A percentile compares a stretch with the other conserved stretches of the same genome.
Conservation (phyloP, 2,888 invertebrate genomes). For the Synanthedon vespiformis region DNA sequence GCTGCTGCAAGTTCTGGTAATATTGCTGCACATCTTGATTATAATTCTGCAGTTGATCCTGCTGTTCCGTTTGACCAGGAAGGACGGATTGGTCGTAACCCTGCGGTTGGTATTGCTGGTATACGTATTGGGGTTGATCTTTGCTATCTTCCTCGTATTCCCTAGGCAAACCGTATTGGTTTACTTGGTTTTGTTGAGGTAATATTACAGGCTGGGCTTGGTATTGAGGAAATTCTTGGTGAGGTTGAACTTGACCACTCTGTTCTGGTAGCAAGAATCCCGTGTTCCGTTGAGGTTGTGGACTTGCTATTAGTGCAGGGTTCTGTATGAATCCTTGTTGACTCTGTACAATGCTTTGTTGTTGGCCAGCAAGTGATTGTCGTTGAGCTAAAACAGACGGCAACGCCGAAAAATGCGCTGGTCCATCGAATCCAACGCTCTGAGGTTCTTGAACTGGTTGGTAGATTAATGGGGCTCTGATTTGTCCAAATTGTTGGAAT, state of each 20-base stretch:
- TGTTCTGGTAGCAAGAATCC: slow-evolving; percentile 3
- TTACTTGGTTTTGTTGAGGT: slow-evolving; percentile 16
- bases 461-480: slow-evolving; percentile 32
- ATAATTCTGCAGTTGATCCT: slow-evolving; percentile 8
- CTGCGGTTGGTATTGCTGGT: slow-evolving; percentile 6
- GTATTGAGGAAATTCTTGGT: slow-evolving; percentile 11
- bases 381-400: slow-evolving; percentile 51
- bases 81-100: not conserved
- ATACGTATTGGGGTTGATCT: slow-evolving; percentile 9
- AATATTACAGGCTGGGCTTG: slow-evolving; percentile 7
- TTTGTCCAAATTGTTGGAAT: slow-evolving; percentile 31
- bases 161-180: slow-evolving; percentile 6
- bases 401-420: slow-evolving; percentile 47
- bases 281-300: slow-evolving; percentile 1
- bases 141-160: slow-evolving; percentile 5
- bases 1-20: slow-evolving; percentile 8
- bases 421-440: slow-evolving; percentile 42
- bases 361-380: slow-evolving; percentile 16
- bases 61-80: slow-evolving; percentile 1
- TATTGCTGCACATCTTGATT: slow-evolving; percentile 17
- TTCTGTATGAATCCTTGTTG: slow-evolving; percentile 23
- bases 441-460: slow-evolving; percentile 28
- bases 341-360: slow-evolving; percentile 13
- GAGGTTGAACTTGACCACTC: slow-evolving; percentile 15
- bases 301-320: slow-evolving; percentile 25